Percentiles rank a stretch among this genome's conserved stretches.
Evolutionary conservation across 2,113 vertebrate species (phyloP).

Genomic region (Paradoxurus hermaphroditus): DNA sequence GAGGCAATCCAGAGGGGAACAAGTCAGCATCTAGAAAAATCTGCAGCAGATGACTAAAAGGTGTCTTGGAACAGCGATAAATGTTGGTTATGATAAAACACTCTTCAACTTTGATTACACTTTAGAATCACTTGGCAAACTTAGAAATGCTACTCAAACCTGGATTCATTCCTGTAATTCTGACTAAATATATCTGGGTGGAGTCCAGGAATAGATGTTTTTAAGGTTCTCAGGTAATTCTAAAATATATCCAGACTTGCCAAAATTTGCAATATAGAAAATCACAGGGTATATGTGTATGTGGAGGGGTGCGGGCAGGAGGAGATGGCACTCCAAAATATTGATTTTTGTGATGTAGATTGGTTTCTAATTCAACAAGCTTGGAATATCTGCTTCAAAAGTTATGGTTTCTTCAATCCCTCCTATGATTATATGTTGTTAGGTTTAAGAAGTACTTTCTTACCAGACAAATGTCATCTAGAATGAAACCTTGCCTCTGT

Average conservation of each 20-base stretch:
- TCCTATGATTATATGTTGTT: background rate
- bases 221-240: background rate
- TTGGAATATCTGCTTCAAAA: background rate
- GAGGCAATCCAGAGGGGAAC: background rate
- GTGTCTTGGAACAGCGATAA: background rate
- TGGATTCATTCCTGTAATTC: background rate
- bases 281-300: background rate
- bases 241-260: background rate
- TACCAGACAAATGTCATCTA: background rate
- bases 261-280: background rate
- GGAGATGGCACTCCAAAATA: background rate
- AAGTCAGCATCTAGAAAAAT: background rate
- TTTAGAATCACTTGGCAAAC: background rate
- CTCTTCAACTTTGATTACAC: background rate
- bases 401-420: background rate
- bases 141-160: background rate
- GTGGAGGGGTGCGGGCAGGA: accelerated
- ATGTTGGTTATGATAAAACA: background rate
- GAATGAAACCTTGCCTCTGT: background rate
- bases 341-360: background rate
- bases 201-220: background rate
- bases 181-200: background rate
- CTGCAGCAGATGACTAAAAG: background rate
- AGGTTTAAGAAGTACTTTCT: background rate
- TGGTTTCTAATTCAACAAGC: background rate